These are phyloP conservation scores for Sphaeridia pumilis DNA, from an alignment of 2,888 invertebrate species.

Conservation along the genomic window DNA sequence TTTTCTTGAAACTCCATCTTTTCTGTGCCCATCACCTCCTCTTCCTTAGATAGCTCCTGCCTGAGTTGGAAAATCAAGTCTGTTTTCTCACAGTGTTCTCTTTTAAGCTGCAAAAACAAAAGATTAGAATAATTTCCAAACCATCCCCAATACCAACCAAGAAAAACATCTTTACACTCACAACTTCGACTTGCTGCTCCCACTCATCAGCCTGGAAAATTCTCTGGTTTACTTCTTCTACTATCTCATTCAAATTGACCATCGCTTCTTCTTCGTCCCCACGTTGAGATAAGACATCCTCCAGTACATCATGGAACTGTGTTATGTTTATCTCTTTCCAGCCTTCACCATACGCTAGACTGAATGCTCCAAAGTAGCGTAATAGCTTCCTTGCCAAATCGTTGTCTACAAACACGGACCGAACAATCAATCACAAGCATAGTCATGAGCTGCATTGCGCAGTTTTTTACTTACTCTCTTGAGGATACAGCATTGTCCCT, in stretches of 20 bases:
- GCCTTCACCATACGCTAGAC: no score
- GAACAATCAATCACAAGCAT: no score
- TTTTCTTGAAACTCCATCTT: background rate
- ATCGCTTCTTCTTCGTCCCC: no score
- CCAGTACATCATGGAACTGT: no score
- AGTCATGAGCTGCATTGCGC: no score
- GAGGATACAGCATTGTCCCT: no score
- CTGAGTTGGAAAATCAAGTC: background rate
- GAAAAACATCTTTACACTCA: background rate
- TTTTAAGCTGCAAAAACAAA: background rate
- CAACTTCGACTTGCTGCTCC: background rate
- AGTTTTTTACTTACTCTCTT: no score
- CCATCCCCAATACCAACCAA: background rate
- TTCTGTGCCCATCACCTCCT: background rate
- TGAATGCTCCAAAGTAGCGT: no score
- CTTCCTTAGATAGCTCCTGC: background rate
- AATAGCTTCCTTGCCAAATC: no score
- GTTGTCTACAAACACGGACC: no score
- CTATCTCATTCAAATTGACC: background rate
- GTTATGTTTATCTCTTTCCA: no score
- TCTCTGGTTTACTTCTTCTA: background rate
- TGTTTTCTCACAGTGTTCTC: background rate
- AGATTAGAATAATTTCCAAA: slow-evolving; percentile 1
- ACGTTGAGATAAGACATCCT: no score
- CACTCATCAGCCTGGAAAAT: slow-evolving; percentile 1